phyloP scores from a whole-genome alignment of 2,113 vertebrate species.

The Hippocampus zosterae region DNA sequence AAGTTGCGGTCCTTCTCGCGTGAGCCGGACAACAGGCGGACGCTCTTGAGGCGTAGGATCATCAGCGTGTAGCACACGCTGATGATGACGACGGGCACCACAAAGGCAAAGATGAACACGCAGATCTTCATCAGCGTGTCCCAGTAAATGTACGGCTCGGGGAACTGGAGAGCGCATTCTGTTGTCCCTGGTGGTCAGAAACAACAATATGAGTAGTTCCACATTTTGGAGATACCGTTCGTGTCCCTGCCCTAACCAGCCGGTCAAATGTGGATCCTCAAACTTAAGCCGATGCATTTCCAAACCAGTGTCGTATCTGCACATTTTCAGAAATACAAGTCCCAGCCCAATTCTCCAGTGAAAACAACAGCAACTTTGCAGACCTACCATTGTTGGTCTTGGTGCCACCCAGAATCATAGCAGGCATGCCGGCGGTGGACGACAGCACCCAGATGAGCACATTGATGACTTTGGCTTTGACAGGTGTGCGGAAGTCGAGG shows the following conservation, averaged over 20 bases:
- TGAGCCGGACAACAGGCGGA: constrained; percentile 90
- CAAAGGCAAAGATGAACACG: constrained; percentile 90
- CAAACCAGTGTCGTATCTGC: too few species aligned
- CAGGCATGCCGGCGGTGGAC: constrained; percentile 91
- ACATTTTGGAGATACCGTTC: too few species aligned
- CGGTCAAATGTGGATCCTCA: too few species aligned
- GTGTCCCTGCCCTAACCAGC: too few species aligned
- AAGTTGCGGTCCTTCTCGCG: constrained; percentile 93
- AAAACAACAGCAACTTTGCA: not conserved
- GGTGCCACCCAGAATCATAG: constrained; percentile 91
- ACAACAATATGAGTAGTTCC: constrained; percentile 6
- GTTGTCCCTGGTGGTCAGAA: constrained; percentile 68
- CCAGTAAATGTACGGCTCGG: constrained; percentile 92
- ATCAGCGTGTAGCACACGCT: constrained; percentile 91
- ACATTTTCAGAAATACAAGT: too few species aligned
- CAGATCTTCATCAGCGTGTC: constrained; percentile 96
- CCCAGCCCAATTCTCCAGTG: too few species aligned
- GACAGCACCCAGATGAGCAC: constrained; percentile 93
- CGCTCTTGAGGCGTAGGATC: constrained; percentile 88
- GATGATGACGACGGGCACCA: constrained; percentile 90
- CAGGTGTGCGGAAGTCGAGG: constrained; percentile 89
- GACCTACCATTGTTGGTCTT: constrained; percentile 85
- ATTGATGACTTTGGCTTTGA: constrained; percentile 94
- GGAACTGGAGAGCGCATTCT: constrained; percentile 94
- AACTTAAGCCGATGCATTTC: too few species aligned